Conservation (phyloP, 2,888 invertebrate genomes). For the Drosophila merina region DNA sequence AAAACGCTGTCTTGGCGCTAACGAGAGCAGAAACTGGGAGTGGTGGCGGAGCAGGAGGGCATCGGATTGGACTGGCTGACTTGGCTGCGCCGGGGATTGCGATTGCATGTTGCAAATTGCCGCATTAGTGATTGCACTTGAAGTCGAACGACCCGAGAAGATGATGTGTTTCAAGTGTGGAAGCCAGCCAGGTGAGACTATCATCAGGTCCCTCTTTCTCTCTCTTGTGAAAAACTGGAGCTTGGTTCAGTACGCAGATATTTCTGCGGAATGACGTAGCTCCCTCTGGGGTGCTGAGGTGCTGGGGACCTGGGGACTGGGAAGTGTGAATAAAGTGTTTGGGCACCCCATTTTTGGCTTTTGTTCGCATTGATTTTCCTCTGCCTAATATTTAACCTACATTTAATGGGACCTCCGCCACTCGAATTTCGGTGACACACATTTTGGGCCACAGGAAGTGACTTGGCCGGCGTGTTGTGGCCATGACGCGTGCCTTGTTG, state of each 20-base stretch:
- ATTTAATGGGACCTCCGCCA: slow-evolving; percentile 40
- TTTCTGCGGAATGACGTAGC: slow-evolving; percentile 42
- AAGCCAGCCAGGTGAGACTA: slow-evolving; percentile 11
- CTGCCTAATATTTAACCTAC: slow-evolving; percentile 56
- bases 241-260: slow-evolving; percentile 36
- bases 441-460: slow-evolving; percentile 49
- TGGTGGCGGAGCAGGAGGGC: neutral
- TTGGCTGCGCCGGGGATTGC: slow-evolving; percentile 20
- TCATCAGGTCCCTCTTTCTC: slow-evolving; percentile 15
- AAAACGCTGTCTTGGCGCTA: slow-evolving; percentile 47
- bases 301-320: neutral
- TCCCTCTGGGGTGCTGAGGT: neutral
- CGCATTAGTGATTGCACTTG: slow-evolving; percentile 63
- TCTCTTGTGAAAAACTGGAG: slow-evolving; percentile 10
- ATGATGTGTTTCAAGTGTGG: slow-evolving; percentile 9
- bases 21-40: slow-evolving; percentile 68
- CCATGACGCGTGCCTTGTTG: slow-evolving; percentile 42
- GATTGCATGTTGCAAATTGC: slow-evolving; percentile 71
- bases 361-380: slow-evolving; percentile 50
- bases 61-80: slow-evolving; percentile 9
- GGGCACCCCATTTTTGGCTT: slow-evolving; percentile 11
- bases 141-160: slow-evolving; percentile 46
- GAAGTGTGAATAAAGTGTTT: slow-evolving; percentile 31
- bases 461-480: slow-evolving; percentile 45
- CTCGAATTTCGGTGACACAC: slow-evolving; percentile 53